phyloP scores from a whole-genome alignment of 2,888 invertebrate species.

The Caenorhabditis zanzibari region DNA sequence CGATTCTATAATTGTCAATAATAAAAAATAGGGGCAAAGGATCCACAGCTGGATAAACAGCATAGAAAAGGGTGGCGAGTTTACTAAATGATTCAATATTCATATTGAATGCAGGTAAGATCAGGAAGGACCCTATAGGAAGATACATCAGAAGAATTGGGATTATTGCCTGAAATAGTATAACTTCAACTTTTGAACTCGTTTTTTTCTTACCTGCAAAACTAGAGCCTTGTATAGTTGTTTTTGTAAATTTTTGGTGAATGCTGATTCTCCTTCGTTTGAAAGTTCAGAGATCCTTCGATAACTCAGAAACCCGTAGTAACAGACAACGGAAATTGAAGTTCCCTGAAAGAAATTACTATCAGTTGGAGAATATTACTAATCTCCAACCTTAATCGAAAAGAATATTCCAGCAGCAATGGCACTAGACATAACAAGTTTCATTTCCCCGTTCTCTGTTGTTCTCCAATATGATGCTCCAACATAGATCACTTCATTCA shows the following conservation, averaged over 20 bases:
- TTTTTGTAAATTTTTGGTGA: constrained; percentile 9
- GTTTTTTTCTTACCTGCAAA: neutral
- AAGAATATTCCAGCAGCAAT: constrained; percentile 11
- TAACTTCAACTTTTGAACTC: neutral
- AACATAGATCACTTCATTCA: constrained; percentile 17
- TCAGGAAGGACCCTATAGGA: constrained; percentile 6
- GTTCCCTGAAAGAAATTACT: neutral
- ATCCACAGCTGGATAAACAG: constrained; percentile 16
- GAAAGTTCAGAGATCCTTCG: constrained; percentile 1
- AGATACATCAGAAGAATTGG: constrained; percentile 22
- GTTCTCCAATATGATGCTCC: constrained; percentile 17
- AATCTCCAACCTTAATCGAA: neutral
- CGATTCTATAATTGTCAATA: constrained; percentile 14
- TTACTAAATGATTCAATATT: constrained; percentile 20
- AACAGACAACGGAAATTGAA: constrained; percentile 15
- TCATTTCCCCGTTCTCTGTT: neutral
- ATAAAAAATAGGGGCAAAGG: constrained; percentile 11
- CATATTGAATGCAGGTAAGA: constrained; percentile 17
- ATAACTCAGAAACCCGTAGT: constrained; percentile 14
- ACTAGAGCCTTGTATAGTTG: constrained; percentile 4
- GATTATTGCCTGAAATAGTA: constrained; percentile 3
- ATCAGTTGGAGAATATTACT: neutral
- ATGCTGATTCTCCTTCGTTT: constrained; percentile 23
- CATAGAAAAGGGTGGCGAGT: constrained; percentile 18
- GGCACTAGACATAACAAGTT: neutral